Conservation (phyloP, 2,113 vertebrate species). For the Esox niger region DNA sequence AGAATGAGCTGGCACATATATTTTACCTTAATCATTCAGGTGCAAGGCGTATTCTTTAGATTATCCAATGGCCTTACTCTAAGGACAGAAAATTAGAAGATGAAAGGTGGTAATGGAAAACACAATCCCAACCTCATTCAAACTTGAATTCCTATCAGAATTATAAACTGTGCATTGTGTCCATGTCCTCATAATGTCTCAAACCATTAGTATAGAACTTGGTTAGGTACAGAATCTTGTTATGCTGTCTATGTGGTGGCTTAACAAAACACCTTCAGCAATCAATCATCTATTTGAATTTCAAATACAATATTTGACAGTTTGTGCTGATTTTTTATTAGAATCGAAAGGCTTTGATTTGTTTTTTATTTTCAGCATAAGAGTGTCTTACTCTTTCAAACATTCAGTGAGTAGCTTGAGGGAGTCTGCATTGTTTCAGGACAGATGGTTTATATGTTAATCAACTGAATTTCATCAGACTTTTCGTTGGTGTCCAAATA, state of each 20-base stretch:
- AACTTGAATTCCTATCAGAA: not conserved
- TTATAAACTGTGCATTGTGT: too few species aligned
- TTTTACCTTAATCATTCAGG: constrained; percentile 1
- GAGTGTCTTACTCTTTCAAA: constrained; percentile 18
- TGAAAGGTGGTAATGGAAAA: not conserved
- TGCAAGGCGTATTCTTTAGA: not conserved
- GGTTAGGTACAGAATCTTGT: too few species aligned
- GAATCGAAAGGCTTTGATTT: constrained; percentile 23
- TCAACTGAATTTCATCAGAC: constrained; percentile 35
- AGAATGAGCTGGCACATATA: not conserved
- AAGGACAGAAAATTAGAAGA: not conserved
- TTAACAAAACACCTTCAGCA: not conserved
- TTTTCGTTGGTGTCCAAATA: constrained; percentile 14
- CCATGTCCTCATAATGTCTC: too few species aligned
- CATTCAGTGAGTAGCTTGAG: not conserved
- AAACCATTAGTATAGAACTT: too few species aligned
- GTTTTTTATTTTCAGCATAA: constrained; percentile 8
- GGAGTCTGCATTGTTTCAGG: not conserved
- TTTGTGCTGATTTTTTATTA: not conserved
- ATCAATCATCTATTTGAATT: not conserved
- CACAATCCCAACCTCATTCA: not conserved
- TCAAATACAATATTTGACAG: not conserved
- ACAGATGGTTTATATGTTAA: constrained; percentile 47
- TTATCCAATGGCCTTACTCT: not conserved
- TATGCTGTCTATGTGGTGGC: too few species aligned